A percentile compares a stretch with the other conserved stretches of the same genome.
Evolutionary conservation across 2,797 vertebrate species (phyloP).

Genomic region (Lepidocolaptes lacrymiger): DNA sequence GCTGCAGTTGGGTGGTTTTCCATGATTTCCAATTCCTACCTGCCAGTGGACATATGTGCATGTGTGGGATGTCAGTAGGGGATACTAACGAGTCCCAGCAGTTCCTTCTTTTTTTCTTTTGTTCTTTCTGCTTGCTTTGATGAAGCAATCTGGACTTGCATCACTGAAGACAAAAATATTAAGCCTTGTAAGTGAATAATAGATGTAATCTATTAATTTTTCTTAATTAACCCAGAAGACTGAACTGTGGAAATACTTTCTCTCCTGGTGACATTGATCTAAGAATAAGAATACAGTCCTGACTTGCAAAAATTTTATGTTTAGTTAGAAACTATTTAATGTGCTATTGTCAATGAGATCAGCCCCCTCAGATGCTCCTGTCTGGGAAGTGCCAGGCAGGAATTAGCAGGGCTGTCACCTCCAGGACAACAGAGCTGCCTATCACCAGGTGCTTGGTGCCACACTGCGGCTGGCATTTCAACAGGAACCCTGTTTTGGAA

Average conservation of each 20-base stretch:
- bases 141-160: not conserved
- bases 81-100: not conserved
- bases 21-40: not conserved
- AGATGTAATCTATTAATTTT: not conserved
- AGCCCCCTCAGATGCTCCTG: not conserved
- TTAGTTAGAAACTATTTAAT: not conserved
- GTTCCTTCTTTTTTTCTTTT: not conserved
- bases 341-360: not conserved
- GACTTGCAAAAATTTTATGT: not conserved
- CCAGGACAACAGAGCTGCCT: not conserved
- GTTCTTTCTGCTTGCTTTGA: not conserved
- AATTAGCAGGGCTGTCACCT: not conserved
- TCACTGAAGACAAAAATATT: not conserved
- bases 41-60: not conserved
- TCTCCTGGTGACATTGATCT: not conserved
- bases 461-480: not conserved
- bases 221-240: not conserved
- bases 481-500: not conserved
- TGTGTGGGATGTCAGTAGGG: not conserved
- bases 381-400: not conserved
- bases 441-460: not conserved
- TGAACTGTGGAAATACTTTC: not conserved
- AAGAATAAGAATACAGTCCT: not conserved
- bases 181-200: not conserved
- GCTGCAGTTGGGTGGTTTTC: not conserved